A percentile compares a stretch with the other conserved stretches of the same genome.
These are phyloP conservation scores for Sitophilus oryzae DNA, from an alignment of 1,140 invertebrate species.

Conservation along the genomic window DNA sequence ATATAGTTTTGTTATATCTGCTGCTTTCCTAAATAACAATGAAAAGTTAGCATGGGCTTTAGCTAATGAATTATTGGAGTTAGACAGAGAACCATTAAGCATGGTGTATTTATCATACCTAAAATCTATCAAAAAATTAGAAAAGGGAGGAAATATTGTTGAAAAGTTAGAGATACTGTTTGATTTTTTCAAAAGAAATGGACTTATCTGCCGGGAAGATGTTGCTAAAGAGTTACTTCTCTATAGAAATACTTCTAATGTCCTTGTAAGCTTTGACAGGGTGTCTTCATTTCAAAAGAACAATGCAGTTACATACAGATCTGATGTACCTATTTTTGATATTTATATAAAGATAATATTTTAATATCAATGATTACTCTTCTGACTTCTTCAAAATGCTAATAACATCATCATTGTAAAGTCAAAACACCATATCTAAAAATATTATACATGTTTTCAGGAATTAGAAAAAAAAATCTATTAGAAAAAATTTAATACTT, in stretches of 20 bases:
- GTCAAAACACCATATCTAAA: too few relatives aligned
- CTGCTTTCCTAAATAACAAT: conserved; percentile 53
- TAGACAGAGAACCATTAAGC: conserved; percentile 13
- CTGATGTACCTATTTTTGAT: conserved; percentile 3
- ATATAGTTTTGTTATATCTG: conserved; percentile 48
- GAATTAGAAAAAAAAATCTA: too few relatives aligned
- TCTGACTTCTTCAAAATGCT: too few relatives aligned
- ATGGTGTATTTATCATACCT: conserved; percentile 27
- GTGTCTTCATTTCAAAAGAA: background rate
- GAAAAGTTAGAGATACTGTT: conserved; percentile 29
- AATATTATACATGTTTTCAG: too few relatives aligned
- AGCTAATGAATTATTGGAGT: conserved; percentile 45
- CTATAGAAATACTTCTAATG: conserved; percentile 9
- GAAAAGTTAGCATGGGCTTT: conserved; percentile 50
- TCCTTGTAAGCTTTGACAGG: conserved; percentile 10
- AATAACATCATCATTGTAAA: too few relatives aligned
- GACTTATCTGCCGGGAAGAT: conserved; percentile 16
- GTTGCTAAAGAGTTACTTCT: conserved; percentile 18
- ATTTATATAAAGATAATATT: too few relatives aligned
- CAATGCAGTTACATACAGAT: too few relatives aligned
- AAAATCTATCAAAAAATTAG: conserved; percentile 16
- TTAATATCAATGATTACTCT: too few relatives aligned
- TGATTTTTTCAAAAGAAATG: conserved; percentile 23
- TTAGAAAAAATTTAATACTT: too few relatives aligned
- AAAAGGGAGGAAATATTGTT: conserved; percentile 14